These are phyloP conservation scores for Pachyrhynchus sulphureomaculatus DNA, from an alignment of 1,140 invertebrate genomes.

Conservation along the genomic window DNA sequence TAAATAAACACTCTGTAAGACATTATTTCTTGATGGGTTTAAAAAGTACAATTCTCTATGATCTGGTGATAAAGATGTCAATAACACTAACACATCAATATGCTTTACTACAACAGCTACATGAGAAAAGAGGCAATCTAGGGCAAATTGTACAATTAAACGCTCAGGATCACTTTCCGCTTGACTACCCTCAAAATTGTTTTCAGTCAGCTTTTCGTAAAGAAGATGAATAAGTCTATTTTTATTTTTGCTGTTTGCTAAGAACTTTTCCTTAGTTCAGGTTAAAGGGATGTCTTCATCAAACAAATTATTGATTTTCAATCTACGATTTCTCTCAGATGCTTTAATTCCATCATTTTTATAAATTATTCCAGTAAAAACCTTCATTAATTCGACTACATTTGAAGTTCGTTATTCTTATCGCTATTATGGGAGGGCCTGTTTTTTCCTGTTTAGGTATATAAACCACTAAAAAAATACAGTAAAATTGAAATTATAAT, in stretches of 20 bases:
- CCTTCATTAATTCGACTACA: too few relatives aligned
- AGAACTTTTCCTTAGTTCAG: slow-evolving; percentile 14
- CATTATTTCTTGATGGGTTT: background rate
- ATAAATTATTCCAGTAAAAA: too few relatives aligned
- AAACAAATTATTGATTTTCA: slow-evolving; percentile 1
- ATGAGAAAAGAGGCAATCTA: slow-evolving; percentile 14
- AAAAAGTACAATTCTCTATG: background rate
- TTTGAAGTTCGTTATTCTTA: too few relatives aligned
- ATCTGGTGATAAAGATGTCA: slow-evolving; percentile 14
- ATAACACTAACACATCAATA: slow-evolving; percentile 22
- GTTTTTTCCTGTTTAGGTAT: too few relatives aligned
- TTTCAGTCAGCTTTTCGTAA: slow-evolving; percentile 13
- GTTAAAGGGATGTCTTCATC: slow-evolving; percentile 15
- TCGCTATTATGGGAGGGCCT: too few relatives aligned
- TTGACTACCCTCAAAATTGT: slow-evolving; percentile 13
- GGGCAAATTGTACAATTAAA: slow-evolving; percentile 18
- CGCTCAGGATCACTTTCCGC: slow-evolving; percentile 22
- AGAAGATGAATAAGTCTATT: slow-evolving; percentile 22
- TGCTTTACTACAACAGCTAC: slow-evolving; percentile 20
- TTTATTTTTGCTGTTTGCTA: slow-evolving; percentile 21
- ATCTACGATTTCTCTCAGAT: slow-evolving; percentile 1
- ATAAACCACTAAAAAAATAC: too few relatives aligned
- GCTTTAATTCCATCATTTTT: background rate
- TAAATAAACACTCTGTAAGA: too few relatives aligned
- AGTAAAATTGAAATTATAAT: too few relatives aligned